Conservation (phyloP, 2,797 vertebrate genomes). For the Mastacembelus armatus region DNA sequence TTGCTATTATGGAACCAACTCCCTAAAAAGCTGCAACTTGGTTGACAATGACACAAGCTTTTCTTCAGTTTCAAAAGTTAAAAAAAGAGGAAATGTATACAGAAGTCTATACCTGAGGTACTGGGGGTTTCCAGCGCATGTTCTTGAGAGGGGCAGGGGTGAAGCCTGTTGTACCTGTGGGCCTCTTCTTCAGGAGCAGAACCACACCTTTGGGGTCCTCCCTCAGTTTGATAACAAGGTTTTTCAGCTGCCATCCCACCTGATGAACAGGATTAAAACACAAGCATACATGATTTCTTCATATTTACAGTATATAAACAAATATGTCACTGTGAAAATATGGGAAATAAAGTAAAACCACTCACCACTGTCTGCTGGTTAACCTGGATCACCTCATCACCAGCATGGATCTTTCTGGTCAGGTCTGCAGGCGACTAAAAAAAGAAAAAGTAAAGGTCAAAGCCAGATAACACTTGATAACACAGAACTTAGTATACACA, state of each 20-base stretch:
- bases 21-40: conserved; percentile 70
- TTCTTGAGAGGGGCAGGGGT: conserved; percentile 94
- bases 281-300: background rate
- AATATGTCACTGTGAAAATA: background rate
- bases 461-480: background rate
- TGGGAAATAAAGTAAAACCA: background rate
- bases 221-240: conserved; percentile 91
- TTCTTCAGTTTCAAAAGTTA: conserved; percentile 34
- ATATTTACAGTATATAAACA: background rate
- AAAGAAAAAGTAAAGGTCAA: conserved; percentile 17
- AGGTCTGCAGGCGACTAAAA: conserved; percentile 92
- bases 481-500: background rate
- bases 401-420: conserved; percentile 93
- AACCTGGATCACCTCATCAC: conserved; percentile 97
- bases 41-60: conserved; percentile 43
- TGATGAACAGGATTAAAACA: conserved; percentile 55
- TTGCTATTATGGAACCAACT: conserved; percentile 61
- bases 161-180: conserved; percentile 90
- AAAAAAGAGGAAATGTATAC: conserved; percentile 15
- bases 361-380: conserved; percentile 95
- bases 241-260: conserved; percentile 97
- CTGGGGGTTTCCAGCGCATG: conserved; percentile 93
- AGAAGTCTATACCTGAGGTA: conserved; percentile 87
- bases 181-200: conserved; percentile 93
- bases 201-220: conserved; percentile 92